Percentiles rank a stretch among this genome's conserved stretches.
Evolutionary conservation across 1,140 invertebrate species (phyloP).

Genomic region (Drosophila nigromelanica): DNA sequence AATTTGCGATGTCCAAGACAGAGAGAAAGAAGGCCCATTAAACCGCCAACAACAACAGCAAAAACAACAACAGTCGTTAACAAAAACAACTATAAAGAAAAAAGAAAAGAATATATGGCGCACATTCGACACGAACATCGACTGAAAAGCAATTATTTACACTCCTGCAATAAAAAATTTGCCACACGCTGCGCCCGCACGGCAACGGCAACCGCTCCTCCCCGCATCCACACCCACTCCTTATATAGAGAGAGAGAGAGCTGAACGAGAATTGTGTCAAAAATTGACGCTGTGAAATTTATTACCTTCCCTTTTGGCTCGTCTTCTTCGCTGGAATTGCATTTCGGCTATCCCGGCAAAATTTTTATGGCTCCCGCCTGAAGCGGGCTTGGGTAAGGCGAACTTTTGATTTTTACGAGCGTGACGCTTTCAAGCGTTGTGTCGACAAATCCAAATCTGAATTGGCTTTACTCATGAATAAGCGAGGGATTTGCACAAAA

Average conservation of each 20-base stretch:
- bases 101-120: conserved; percentile 34
- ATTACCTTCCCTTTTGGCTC: conserved; percentile 66
- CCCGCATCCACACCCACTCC: too few relatives aligned
- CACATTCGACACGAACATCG: conserved; percentile 71
- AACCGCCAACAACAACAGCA: conserved; percentile 44
- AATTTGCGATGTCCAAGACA: conserved; percentile 49
- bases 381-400: not conserved
- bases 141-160: conserved; percentile 81
- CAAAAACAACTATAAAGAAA: conserved; percentile 28
- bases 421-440: conserved; percentile 24
- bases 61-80: conserved; percentile 32
- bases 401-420: conserved; percentile 49
- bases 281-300: conserved; percentile 71
- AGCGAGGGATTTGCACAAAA: conserved; percentile 39
- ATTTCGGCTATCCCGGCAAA: conserved; percentile 30
- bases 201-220: too few relatives aligned
- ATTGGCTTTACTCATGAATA: conserved; percentile 34
- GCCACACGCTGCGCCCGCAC: conserved; percentile 28
- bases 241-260: conserved; percentile 1
- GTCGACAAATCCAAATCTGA: conserved; percentile 35
- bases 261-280: conserved; percentile 61
- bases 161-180: conserved; percentile 72
- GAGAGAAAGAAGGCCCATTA: conserved; percentile 38
- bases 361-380: conserved; percentile 59
- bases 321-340: conserved; percentile 38